Percentiles rank a stretch among this genome's conserved stretches.
phyloP scores from a whole-genome alignment of 2,113 vertebrate species.

The Hemiscyllium ocellatum region DNA sequence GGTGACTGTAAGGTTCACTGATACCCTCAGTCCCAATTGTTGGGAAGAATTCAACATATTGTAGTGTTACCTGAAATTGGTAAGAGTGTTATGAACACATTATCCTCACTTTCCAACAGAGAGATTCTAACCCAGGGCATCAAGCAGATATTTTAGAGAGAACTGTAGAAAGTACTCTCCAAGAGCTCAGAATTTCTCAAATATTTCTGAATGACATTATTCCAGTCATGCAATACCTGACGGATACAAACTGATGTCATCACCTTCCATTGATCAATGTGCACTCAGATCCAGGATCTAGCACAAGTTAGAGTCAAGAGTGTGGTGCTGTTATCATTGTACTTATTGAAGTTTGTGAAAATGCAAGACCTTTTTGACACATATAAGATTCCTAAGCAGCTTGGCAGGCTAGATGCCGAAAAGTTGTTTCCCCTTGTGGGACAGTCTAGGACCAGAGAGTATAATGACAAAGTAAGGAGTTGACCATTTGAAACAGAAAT shows the following conservation, averaged over 20 bases:
- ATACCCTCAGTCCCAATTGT: background rate
- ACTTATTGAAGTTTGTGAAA: no score
- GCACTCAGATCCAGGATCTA: background rate
- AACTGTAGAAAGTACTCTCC: background rate
- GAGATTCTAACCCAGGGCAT: background rate
- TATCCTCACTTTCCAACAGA: background rate
- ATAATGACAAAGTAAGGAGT: no score
- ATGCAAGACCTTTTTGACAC: no score
- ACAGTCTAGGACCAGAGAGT: no score
- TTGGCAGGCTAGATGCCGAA: no score
- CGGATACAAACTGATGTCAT: background rate
- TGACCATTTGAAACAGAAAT: no score
- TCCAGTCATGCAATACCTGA: background rate
- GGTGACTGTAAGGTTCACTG: background rate
- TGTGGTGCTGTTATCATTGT: no score
- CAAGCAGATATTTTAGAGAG: background rate
- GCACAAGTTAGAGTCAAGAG: background rate
- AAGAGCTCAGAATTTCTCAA: background rate
- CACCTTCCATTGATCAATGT: background rate
- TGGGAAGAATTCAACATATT: background rate
- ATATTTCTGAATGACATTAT: no score
- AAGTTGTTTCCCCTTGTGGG: no score
- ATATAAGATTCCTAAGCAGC: no score
- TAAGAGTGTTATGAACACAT: background rate
- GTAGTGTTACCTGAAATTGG: background rate